A percentile compares a stretch with the other conserved stretches of the same genome.
phyloP scores from a whole-genome alignment of 1,140 invertebrate species.

The Drosophila athabasca region DNA sequence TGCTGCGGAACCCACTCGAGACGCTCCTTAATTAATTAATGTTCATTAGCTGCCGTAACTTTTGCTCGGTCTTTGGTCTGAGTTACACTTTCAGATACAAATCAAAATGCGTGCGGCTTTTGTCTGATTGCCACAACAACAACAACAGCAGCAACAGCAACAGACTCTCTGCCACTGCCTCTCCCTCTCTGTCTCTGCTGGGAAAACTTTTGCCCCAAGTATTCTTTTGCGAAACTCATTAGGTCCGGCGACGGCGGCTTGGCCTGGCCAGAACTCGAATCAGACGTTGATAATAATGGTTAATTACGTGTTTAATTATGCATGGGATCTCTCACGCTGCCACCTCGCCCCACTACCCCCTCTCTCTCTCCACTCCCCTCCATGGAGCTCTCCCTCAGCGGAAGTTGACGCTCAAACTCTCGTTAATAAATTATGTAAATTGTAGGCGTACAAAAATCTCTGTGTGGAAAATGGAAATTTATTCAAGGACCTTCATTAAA shows the following conservation, averaged over 20 bases:
- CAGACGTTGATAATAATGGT: slow-evolving; percentile 81
- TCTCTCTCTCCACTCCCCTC: slow-evolving; percentile 7
- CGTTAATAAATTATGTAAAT: slow-evolving; percentile 81
- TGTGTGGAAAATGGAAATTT: slow-evolving; percentile 62
- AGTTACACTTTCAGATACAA: slow-evolving; percentile 56
- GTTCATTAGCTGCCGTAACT: slow-evolving; percentile 70
- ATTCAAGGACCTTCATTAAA: slow-evolving; percentile 42
- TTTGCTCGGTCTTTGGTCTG: slow-evolving; percentile 14
- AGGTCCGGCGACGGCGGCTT: slow-evolving; percentile 47
- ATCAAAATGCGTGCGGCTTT: slow-evolving; percentile 64
- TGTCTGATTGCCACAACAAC: slow-evolving; percentile 57
- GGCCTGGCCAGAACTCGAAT: slow-evolving; percentile 49
- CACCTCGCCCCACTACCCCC: slow-evolving; percentile 13
- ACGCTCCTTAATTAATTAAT: slow-evolving; percentile 72
- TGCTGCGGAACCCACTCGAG: slow-evolving; percentile 25
- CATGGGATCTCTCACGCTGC: slow-evolving; percentile 58
- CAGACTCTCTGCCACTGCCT: no score
- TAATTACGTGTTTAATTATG: slow-evolving; percentile 82
- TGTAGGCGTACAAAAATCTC: slow-evolving; percentile 71
- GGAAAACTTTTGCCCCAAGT: slow-evolving; percentile 42
- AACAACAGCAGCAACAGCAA: background rate
- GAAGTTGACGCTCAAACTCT: slow-evolving; percentile 80
- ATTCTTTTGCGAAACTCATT: slow-evolving; percentile 73
- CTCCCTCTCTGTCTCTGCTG: background rate
- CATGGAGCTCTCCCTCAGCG: slow-evolving; percentile 37